Conservation (phyloP, 2,888 invertebrate genomes). For the Litoditis marina region DNA sequence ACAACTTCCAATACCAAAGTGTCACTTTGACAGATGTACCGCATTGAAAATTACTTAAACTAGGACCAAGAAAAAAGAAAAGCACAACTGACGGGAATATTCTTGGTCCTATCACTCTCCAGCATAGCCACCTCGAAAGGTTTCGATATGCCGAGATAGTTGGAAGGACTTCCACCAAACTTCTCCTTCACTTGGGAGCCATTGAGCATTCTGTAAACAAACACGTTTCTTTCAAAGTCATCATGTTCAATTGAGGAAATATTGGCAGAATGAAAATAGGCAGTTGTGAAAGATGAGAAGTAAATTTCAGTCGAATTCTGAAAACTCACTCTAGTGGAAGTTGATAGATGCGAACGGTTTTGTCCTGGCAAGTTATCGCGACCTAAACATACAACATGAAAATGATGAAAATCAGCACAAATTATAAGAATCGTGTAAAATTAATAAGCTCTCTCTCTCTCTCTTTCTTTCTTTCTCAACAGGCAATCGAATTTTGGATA, state of each 20-base stretch:
- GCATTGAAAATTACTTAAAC: slow-evolving; percentile 1
- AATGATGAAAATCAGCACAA: too few relatives aligned
- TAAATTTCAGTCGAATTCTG: slow-evolving; percentile 63
- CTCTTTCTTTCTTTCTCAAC: too few relatives aligned
- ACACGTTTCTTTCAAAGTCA: too few relatives aligned
- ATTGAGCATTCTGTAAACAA: slow-evolving; percentile 70
- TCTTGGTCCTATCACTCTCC: slow-evolving; percentile 29
- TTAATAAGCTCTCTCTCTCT: too few relatives aligned
- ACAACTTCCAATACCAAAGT: too few relatives aligned
- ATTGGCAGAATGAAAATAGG: too few relatives aligned
- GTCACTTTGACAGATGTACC: slow-evolving; percentile 2
- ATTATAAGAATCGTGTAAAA: too few relatives aligned
- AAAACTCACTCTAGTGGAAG: slow-evolving; percentile 82
- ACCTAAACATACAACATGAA: slow-evolving; percentile 70
- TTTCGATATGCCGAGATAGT: slow-evolving; percentile 40
- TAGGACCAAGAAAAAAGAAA: not conserved
- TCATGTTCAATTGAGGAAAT: too few relatives aligned
- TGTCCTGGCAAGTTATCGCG: slow-evolving; percentile 90
- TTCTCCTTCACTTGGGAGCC: slow-evolving; percentile 34
- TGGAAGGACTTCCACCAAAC: slow-evolving; percentile 36
- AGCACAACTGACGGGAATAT: slow-evolving; percentile 14
- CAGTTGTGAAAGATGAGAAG: slow-evolving; percentile 7
- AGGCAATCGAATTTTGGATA: too few relatives aligned
- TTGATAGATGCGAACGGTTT: slow-evolving; percentile 90
- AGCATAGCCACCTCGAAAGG: slow-evolving; percentile 55